These are phyloP conservation scores for Chloebia gouldiae DNA, from an alignment of 2,113 vertebrate genomes.

Conservation along the genomic window DNA sequence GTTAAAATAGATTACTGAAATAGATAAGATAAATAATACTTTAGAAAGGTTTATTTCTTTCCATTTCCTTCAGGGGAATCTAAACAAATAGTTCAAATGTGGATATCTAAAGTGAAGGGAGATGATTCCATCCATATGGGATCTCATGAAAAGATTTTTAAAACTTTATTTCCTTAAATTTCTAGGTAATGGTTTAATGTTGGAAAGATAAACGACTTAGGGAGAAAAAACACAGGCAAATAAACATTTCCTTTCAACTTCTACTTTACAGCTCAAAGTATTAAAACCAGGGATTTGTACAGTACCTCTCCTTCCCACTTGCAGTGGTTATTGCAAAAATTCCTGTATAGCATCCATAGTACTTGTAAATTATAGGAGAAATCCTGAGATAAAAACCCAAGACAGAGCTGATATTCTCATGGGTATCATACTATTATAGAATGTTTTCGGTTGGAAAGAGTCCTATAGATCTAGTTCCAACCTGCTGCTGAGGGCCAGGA, in stretches of 20 bases:
- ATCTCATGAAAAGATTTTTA: not conserved
- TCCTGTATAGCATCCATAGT: not conserved
- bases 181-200: not conserved
- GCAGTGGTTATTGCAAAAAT: not conserved
- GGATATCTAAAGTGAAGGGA: not conserved
- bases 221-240: not conserved
- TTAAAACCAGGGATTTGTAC: not conserved
- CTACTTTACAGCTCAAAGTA: not conserved
- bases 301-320: not conserved
- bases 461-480: not conserved
- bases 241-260: fast-evolving
- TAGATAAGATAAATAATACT: not conserved
- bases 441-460: not conserved
- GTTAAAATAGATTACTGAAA: not conserved
- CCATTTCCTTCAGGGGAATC: not conserved
- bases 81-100: not conserved
- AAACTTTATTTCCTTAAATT: not conserved
- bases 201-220: not conserved
- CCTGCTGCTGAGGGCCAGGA: not conserved
- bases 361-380: not conserved
- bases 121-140: not conserved
- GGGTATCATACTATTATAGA: not conserved
- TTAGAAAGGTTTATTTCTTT: not conserved
- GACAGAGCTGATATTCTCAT: not conserved
- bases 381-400: not conserved